These are phyloP conservation scores for Gouania willdenowi DNA, from an alignment of 2,797 vertebrate species.

Conservation along the genomic window DNA sequence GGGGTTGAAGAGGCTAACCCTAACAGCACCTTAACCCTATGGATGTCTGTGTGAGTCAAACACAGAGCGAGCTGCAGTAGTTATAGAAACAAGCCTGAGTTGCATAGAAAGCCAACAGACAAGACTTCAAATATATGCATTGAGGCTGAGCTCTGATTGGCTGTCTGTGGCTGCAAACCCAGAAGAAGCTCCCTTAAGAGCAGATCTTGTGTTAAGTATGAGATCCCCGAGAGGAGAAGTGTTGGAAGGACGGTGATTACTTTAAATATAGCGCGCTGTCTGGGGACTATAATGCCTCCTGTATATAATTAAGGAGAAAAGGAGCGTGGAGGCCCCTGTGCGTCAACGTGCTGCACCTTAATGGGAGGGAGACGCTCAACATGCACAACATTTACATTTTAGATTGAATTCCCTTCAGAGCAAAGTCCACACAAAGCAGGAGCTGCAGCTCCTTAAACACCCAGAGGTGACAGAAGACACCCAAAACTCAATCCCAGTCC, in stretches of 20 bases:
- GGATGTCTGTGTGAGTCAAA: no score
- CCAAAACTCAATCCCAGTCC: no score
- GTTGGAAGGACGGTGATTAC: constrained; percentile 66
- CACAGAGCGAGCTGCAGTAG: no score
- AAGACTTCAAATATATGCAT: constrained; percentile 52
- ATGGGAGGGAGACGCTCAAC: constrained; percentile 40
- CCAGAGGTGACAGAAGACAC: no score
- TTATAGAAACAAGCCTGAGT: no score
- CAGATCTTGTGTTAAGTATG: constrained; percentile 73
- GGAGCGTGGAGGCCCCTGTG: constrained; percentile 53
- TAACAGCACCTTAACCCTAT: no score
- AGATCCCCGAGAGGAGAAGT: constrained; percentile 66
- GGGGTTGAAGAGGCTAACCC: no score
- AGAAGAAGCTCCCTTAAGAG: constrained; percentile 67
- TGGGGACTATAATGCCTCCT: constrained; percentile 68
- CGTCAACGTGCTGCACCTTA: constrained; percentile 57
- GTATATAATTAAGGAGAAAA: constrained; percentile 72
- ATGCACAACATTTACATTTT: constrained; percentile 43
- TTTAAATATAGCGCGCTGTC: constrained; percentile 67
- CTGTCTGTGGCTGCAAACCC: constrained; percentile 44
- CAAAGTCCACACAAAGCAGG: not conserved
- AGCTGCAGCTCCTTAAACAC: not conserved
- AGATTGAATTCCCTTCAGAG: constrained; percentile 22
- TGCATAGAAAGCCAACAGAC: no score
- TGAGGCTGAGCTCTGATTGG: constrained; percentile 47